phyloP scores from a whole-genome alignment of 2,113 vertebrate species.

The Sula dactylatra region DNA sequence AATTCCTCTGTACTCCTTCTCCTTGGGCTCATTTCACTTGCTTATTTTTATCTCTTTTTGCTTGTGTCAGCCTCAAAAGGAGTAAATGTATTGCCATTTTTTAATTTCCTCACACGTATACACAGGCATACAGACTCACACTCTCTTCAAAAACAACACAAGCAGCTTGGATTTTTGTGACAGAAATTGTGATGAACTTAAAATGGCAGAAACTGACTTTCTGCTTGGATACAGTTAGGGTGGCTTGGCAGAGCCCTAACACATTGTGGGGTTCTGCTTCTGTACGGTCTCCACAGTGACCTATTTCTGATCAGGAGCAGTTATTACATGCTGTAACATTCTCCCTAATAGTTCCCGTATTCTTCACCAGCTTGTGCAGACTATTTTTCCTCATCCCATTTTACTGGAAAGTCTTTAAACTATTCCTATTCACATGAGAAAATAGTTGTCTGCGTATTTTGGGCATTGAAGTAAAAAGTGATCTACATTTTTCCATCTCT shows the following conservation, averaged over 20 bases:
- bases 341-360: not conserved
- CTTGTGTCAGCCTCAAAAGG: not conserved
- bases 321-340: not conserved
- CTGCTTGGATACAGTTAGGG: not conserved
- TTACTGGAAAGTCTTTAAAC: not conserved
- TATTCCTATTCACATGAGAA: constrained; percentile 37
- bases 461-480: not conserved
- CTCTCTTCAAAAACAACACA: not conserved
- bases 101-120: not conserved
- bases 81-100: not conserved
- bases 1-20: not conserved
- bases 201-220: not conserved
- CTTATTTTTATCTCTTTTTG: not conserved
- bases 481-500: constrained; percentile 20
- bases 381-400: not conserved
- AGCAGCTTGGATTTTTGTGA: not conserved
- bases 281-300: not conserved
- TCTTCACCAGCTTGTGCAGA: not conserved
- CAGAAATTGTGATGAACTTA: not conserved
- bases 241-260: not conserved
- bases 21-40: not conserved
- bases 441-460: constrained; percentile 6
- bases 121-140: not conserved
- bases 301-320: not conserved
- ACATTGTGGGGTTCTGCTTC: not conserved